Base-by-base conservation (phyloP, 2,888 invertebrate species). In the Andrena flavipes region DNA sequence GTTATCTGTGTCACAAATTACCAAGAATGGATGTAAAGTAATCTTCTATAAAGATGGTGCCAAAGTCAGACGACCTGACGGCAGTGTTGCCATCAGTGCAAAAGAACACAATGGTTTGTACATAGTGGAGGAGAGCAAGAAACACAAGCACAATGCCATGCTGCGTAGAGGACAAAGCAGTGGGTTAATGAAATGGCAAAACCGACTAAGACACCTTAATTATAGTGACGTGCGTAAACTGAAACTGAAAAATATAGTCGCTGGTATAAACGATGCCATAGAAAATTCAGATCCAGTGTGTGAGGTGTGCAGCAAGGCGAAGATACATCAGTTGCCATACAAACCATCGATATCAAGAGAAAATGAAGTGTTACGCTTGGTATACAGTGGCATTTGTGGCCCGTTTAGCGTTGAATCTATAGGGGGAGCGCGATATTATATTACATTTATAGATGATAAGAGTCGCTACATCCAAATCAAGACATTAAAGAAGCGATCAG, bases 21-120 rank as follows among this genome's bases (percentile, higher is more conserved):
- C 84, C 23, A 76, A 87, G 63, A 84, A 85, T 62, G 80, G 81
- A n/a, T 86, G 80, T 13, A 76, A 79, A 72, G 84, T 89, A 26
- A 80, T 42, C n/a, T 89, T 88, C 62, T 51, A 62, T 2, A 62
- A 49, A 75, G 73, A 74, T 42, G 81, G 65, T 74, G 87, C 83
- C 2, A 60, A 48, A 54, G 75, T 89, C 54, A 65, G 33, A 35
- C 84, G 84, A 26, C 30, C 23, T 10, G 82, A 82, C 48, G 84
- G 84, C 1, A 51, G 60, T 1, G 49, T 75, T 4, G 75, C 63
- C 7, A 75, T 82, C 16, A 51, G 23, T 30, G 82, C 78, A 5
- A 73, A 30, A 35, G 67, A 75, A 79, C 0, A n/a, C 0, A 20
- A 70, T 30, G 70, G 64, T 10, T 20, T 82, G 16, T 75, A 49